These are phyloP conservation scores for Crotalus viridis DNA, from an alignment of 2,113 vertebrate genomes.

Conservation along the genomic window DNA sequence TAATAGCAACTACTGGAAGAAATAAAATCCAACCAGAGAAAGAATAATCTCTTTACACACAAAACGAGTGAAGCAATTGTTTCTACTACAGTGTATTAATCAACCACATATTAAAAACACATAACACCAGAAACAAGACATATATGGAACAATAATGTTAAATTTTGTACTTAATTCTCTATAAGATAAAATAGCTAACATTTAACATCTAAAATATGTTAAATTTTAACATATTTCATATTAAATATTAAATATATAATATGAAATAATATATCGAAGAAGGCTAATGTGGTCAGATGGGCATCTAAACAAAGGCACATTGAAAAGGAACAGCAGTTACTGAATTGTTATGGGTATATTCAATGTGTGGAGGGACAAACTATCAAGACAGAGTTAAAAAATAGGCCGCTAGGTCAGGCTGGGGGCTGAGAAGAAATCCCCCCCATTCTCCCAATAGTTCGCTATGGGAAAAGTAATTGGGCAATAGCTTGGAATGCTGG, in stretches of 20 bases:
- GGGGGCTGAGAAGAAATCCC: neutral
- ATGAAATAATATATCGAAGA: neutral
- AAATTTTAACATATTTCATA: too few relatives aligned
- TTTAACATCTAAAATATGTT: neutral
- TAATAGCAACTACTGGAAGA: neutral
- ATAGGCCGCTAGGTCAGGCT: neutral
- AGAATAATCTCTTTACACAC: neutral
- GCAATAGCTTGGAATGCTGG: neutral
- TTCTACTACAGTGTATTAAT: neutral
- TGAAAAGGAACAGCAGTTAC: neutral
- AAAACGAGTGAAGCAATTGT: neutral
- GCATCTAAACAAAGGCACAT: neutral
- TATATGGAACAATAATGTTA: neutral
- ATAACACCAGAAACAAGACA: neutral
- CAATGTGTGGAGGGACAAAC: neutral
- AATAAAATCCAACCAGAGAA: neutral
- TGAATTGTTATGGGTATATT: neutral
- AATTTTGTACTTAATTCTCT: neutral
- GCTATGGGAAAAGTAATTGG: neutral
- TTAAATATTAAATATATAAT: neutral
- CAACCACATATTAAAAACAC: neutral
- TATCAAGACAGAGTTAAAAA: neutral
- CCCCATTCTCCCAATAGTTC: neutral
- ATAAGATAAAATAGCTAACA: neutral
- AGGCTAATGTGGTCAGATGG: neutral